Evolutionary conservation across 2,888 invertebrate species (phyloP), one percentile per base, ranked within the genome.

Genomic region (Ochropleura leucogaster): DNA sequence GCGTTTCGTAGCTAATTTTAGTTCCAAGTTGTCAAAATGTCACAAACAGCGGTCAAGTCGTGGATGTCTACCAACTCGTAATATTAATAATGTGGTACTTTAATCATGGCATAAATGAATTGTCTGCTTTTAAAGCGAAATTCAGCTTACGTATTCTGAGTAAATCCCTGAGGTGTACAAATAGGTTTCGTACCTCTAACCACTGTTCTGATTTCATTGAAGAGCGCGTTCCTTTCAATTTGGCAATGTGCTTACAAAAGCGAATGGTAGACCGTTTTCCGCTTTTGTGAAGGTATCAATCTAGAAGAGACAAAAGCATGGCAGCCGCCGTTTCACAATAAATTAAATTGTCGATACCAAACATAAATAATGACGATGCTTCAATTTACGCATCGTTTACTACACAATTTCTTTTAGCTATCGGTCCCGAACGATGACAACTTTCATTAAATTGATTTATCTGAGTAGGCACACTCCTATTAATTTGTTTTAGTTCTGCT

Each of bases 221-320:
- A 73, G 79, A 78, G 60, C 76, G 67, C 79, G 79, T 77, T 81
- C 83, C 82, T 81, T 88, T 82, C 82, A 84, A 87, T 87, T 87
- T 83, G 77, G 80, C 80, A 88, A 88, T 87, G 82, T 85, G 87
- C 89, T 86, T 78, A 88, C 89, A 89, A 89, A 88, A 82, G 83
- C 74, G 74, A 85, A 79, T 79, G 72, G 77, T 72, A 82, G 74
- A 79, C 80, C 77, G 71, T 72, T 87, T 79, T 88, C 85, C 84
- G 80, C 83, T 77, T 82, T 89, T 81, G 80, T 84, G 87, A 83
- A 79, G 77, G 81, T 82, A 87, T 87, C 89, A 87, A 83, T 84
- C 83, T 78, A 68, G 80, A 70, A 73, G 63, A 89, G 85, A 88
- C 86, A 84, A 88, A 83, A 83, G 87, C 79, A 74, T 77, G 44